Percentiles rank a stretch among this genome's conserved stretches.
Evolutionary conservation across 1,140 invertebrate genomes (phyloP).

Genomic region (Camponotus floridanus): DNA sequence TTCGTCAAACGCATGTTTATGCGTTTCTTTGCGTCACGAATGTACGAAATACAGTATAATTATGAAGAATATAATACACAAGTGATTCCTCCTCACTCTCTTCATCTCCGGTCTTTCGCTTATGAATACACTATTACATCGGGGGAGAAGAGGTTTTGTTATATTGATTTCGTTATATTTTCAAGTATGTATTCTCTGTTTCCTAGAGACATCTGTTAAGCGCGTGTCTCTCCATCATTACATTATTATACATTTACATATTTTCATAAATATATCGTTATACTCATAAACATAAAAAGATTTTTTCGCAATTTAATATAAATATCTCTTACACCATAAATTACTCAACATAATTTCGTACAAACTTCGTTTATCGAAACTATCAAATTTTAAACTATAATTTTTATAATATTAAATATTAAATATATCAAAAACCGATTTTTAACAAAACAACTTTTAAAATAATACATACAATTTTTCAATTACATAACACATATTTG

Average conservation of each 20-base stretch:
- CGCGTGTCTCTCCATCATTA: not conserved
- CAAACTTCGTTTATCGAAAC: not conserved
- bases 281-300: conserved; percentile 22
- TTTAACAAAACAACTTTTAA: not conserved
- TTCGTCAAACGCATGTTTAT: conserved; percentile 51
- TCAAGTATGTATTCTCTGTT: conserved; percentile 27
- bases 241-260: conserved; percentile 31
- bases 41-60: conserved; percentile 62
- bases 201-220: not conserved
- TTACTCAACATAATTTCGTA: not conserved
- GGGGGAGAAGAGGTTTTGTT: not conserved
- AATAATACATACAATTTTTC: not conserved
- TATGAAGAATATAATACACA: conserved; percentile 70
- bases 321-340: not conserved
- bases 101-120: conserved; percentile 23
- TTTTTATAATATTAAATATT: not conserved
- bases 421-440: conserved; percentile 3
- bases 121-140: conserved; percentile 45
- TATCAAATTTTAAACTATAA: not conserved
- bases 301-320: conserved; percentile 13
- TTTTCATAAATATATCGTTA: conserved; percentile 36
- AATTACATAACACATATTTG: conserved; percentile 39
- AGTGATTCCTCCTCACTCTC: conserved; percentile 63
- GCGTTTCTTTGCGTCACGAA: conserved; percentile 40
- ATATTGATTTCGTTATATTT: conserved; percentile 39